phyloP scores from a whole-genome alignment of 2,797 vertebrate species.

The Odontamblyopus rebecca region DNA sequence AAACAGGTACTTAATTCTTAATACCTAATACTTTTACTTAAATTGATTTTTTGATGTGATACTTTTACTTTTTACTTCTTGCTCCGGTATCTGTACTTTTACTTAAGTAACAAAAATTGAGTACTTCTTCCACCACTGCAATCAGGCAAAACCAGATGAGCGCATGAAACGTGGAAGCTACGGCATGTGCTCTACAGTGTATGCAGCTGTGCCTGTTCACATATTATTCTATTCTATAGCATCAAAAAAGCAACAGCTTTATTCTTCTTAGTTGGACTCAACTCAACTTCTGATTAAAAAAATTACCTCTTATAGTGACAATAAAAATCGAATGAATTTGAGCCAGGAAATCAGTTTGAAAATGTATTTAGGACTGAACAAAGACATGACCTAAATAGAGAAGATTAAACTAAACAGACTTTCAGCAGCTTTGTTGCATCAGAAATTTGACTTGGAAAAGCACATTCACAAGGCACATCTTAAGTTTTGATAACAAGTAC shows the following conservation, averaged over 20 bases:
- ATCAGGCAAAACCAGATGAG: not conserved
- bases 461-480: not conserved
- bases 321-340: not conserved
- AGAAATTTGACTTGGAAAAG: constrained; percentile 14
- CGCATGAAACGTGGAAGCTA: not conserved
- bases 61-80: too few species aligned
- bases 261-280: not conserved
- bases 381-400: constrained; percentile 7
- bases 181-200: too few species aligned
- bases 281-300: not conserved
- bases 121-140: not conserved
- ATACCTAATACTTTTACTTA: too few species aligned
- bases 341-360: not conserved
- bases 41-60: too few species aligned
- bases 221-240: too few species aligned
- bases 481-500: not conserved
- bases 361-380: not conserved
- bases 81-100: too few species aligned
- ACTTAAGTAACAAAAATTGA: too few species aligned
- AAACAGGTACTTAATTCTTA: too few species aligned
- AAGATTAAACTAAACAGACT: not conserved
- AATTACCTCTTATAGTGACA: not conserved
- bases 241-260: not conserved
- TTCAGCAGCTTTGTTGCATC: constrained; percentile 8
- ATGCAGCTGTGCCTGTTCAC: too few species aligned